Percentiles rank a stretch among this genome's conserved stretches.
phyloP scores from a whole-genome alignment of 1,140 invertebrate genomes.

The Zelostemma sp. region DNA sequence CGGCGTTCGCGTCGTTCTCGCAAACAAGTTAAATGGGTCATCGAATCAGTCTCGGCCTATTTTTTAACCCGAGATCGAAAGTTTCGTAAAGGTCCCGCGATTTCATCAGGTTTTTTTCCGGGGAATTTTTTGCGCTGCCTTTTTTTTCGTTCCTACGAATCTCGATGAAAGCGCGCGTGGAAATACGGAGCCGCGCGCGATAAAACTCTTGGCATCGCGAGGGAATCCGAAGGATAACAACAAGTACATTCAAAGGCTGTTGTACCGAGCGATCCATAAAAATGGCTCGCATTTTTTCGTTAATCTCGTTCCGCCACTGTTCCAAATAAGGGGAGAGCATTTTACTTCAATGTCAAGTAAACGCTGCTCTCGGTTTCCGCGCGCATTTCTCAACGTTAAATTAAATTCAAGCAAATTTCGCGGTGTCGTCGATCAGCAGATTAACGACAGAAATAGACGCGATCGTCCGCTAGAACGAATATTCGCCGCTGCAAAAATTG shows the following conservation, averaged over 20 bases:
- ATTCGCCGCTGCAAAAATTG: no score
- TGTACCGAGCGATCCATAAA: slow-evolving; percentile 17
- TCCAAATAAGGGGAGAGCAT: slow-evolving; percentile 43
- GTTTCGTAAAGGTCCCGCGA: no score
- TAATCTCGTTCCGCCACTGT: slow-evolving; percentile 20
- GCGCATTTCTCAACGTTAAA: not conserved
- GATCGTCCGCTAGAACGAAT: no score
- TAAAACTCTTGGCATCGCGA: slow-evolving; percentile 35
- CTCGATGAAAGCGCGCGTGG: no score
- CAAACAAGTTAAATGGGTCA: slow-evolving; percentile 40
- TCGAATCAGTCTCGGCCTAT: slow-evolving; percentile 36
- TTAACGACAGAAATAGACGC: no score
- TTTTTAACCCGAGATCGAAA: no score
- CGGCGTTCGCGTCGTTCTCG: slow-evolving; percentile 29
- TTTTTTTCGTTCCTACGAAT: no score
- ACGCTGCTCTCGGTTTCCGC: slow-evolving; percentile 3
- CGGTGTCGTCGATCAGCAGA: no score
- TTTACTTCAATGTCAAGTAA: slow-evolving; percentile 27
- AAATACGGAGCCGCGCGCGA: no score
- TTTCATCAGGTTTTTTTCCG: no score
- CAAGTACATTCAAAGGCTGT: slow-evolving; percentile 35
- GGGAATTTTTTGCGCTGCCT: no score
- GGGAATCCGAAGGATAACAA: slow-evolving; percentile 46
- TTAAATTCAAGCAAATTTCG: no score
- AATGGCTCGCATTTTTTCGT: slow-evolving; percentile 39